Evolutionary conservation across 2,888 invertebrate species (phyloP), one percentile per base, ranked within the genome.

Genomic region (Acholoe squamosa): DNA sequence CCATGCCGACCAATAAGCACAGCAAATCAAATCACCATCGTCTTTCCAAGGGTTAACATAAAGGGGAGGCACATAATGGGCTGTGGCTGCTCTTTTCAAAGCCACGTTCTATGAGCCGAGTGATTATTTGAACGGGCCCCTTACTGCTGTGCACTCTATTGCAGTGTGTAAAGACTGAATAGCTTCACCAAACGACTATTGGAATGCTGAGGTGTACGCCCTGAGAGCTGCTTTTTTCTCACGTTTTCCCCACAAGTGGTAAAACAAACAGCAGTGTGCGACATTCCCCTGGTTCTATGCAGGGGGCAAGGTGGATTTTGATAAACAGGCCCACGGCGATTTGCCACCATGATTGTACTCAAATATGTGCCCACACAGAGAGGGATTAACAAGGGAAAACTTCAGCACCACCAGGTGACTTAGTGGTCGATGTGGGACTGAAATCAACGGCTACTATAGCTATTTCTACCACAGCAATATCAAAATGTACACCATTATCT

Each of bases 91-190:
- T 71, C 71, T 28, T 71, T 71, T 71, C 71, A 71, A 14, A 0
- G 25, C 12, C 71, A 28, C 71, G 71, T 28, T 71, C 71, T 71
- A 71, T 71, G 71, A 71, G 71, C 71, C 25, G 71, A 71, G 28
- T 71, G 71, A 71, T 71, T 71, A 71, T 71, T 71, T 71, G 71
- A 25, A 71, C 71, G 71, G 71, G 25, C 28, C 25, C n/a, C 71
- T 14, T 14, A 28, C 71, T 28, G 14, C 5, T 71, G 71, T 71
- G 71, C 71, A 71, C 71, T 28, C 71, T 28, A 71, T 71, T 14
- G 71, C 12, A 28, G 71, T 71, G 71, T 71, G 71, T 71, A 71
- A 28, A 71, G 71, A 71, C n/a, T 71, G 31, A 28, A 71, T 28
- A 25, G 71, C 31, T 28, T n/a, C 28, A 19, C 61, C 71, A 0